Base-by-base conservation (phyloP, 2,797 vertebrate species). In the Champsocephalus esox region DNA sequence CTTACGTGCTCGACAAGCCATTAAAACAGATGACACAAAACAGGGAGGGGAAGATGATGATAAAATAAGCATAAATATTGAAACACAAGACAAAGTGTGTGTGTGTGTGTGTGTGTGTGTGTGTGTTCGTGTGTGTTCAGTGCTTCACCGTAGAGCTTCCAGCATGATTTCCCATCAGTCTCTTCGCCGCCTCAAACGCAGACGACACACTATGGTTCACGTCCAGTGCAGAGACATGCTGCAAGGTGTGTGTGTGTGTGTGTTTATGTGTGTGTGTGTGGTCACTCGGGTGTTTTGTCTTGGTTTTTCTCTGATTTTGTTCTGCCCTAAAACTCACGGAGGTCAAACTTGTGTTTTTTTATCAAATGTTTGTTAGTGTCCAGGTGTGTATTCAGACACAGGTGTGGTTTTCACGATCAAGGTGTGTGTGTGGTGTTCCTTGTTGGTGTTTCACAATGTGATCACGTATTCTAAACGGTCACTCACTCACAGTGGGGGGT, bases 231-330 rank as follows among this genome's bases (percentile, higher is more conserved):
- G 80, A 81, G 70, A 73, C 9, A 51, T 52, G 4, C 72, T 87
- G 65, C 80, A 73, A 93, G 93, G 63, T 28, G 49, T 56, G 91
- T 93, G 75, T 91, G 92, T 90, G 58, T 62, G 2, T n/a, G 0
- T 28, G 0, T 28, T 0, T 38, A 7, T 38, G 34, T 34, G 34
- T 34, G 34, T 38, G 34, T 8, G 34, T 38, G 24, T 11, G 5
- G 4, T 3, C 19, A 41, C 5, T 1, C 1, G 34, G 28, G 45
- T 57, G 61, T 41, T 55, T 71, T 67, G 52, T 14, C 0, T 38
- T 8, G 0, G 3, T 10, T 45, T 28, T 49, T 32, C 28, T 0
- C 28, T 0, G 28, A 19, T 66, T 45, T 9, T 19, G 56, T 10
- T 34, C 2, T 58, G 19, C 1, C 9, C 16, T 38, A 3, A 44